A percentile compares a stretch with the other conserved stretches of the same genome.
These are phyloP conservation scores for Pygocentrus nattereri DNA, from an alignment of 2,797 vertebrate genomes.

Conservation along the genomic window DNA sequence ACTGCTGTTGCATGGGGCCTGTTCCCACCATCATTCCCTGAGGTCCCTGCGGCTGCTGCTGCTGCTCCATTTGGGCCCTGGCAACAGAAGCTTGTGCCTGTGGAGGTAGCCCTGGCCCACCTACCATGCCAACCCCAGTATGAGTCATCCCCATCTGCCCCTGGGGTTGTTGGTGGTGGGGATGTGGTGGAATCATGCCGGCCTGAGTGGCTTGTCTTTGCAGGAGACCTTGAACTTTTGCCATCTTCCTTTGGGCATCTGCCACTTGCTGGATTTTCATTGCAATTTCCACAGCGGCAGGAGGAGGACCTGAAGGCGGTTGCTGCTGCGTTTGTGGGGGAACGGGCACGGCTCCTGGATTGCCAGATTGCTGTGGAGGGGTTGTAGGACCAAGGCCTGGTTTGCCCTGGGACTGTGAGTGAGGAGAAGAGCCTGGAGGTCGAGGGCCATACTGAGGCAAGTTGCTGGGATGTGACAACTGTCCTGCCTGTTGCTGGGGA, in stretches of 20 bases:
- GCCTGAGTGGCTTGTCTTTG: constrained; percentile 83
- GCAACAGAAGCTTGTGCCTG: constrained; percentile 72
- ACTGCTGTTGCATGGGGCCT: constrained; percentile 86
- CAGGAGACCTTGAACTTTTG: constrained; percentile 85
- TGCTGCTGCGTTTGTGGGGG: constrained; percentile 75
- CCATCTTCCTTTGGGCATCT: constrained; percentile 95
- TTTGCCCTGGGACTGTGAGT: constrained; percentile 92
- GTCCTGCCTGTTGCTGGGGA: constrained; percentile 82
- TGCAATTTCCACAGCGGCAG: constrained; percentile 94
- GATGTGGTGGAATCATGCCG: constrained; percentile 83
- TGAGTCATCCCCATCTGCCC: constrained; percentile 84
- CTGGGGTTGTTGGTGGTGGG: constrained; percentile 78
- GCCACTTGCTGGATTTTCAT: constrained; percentile 98
- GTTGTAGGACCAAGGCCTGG: constrained; percentile 87
- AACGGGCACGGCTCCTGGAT: constrained; percentile 81
- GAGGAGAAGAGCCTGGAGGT: constrained; percentile 77
- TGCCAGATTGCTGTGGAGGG: constrained; percentile 84
- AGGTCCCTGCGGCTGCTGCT: constrained; percentile 81
- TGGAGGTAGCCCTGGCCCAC: constrained; percentile 69
- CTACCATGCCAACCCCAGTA: constrained; percentile 76
- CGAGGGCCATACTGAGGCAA: constrained; percentile 78
- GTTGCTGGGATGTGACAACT: constrained; percentile 83
- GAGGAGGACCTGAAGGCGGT: constrained; percentile 85
- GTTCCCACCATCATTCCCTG: constrained; percentile 84
- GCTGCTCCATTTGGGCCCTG: constrained; percentile 85